Evolutionary conservation across 1,140 invertebrate species (phyloP).

Genomic region (Aphis gossypii): DNA sequence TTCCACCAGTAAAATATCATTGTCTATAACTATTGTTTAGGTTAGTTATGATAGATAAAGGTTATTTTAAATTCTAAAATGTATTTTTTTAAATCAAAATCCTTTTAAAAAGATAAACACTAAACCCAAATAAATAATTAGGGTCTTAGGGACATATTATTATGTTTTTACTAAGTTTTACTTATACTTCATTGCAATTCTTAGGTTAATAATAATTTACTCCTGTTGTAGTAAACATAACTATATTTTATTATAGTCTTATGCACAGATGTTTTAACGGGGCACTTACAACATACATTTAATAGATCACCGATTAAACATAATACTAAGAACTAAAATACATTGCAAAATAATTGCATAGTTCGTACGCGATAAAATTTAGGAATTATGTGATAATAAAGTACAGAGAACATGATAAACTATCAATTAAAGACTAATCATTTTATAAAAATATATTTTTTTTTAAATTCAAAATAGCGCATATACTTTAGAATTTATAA

Average conservation of each 20-base stretch:
- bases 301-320: neutral
- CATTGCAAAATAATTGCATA: neutral
- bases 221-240: neutral
- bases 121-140: no score
- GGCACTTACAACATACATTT: neutral
- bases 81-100: neutral
- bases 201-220: neutral
- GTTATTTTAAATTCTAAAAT: neutral
- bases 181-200: no score
- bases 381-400: neutral
- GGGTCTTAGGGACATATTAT: no score
- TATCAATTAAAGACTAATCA: neutral
- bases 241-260: neutral
- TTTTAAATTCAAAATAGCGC: neutral
- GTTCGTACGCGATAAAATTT: neutral
- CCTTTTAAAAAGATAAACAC: neutral
- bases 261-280: neutral
- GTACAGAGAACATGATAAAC: neutral
- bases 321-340: neutral
- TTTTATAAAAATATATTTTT: neutral
- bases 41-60: neutral
- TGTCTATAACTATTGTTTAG: no score
- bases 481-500: neutral
- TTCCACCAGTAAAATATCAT: no score
- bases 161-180: no score